phyloP scores from a whole-genome alignment of 2,888 invertebrate genomes.

The Furcula furcula region DNA sequence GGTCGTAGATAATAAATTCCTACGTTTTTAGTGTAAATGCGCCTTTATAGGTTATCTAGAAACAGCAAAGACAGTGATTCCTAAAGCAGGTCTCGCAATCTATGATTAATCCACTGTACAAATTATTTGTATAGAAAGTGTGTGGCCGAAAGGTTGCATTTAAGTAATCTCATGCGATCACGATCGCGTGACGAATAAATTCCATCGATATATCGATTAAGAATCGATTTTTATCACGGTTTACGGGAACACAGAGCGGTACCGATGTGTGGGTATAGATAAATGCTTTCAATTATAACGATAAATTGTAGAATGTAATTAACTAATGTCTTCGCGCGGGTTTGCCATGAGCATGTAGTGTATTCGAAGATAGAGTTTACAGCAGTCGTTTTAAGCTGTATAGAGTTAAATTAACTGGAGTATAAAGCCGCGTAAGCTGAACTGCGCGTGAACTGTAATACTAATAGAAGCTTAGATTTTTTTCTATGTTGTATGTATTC shows the following conservation, averaged over 20 bases:
- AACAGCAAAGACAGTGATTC: too few relatives aligned
- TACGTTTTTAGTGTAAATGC: too few relatives aligned
- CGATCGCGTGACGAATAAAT: conserved; percentile 60
- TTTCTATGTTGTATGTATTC: too few relatives aligned
- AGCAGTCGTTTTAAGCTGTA: too few relatives aligned
- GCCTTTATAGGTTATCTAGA: too few relatives aligned
- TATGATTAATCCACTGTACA: conserved; percentile 26
- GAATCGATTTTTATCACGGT: conserved; percentile 65
- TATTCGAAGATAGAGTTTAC: too few relatives aligned
- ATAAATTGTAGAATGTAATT: conserved; percentile 68
- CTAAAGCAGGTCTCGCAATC: conserved; percentile 3
- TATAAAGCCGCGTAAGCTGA: too few relatives aligned
- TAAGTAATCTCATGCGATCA: conserved; percentile 35
- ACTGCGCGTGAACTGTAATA: too few relatives aligned
- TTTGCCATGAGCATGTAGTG: conserved; percentile 8
- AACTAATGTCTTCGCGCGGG: conserved; percentile 39
- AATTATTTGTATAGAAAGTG: conserved; percentile 36
- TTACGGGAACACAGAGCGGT: conserved; percentile 48
- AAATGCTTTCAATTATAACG: conserved; percentile 59
- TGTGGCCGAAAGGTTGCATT: conserved; percentile 39
- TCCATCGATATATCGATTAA: conserved; percentile 55
- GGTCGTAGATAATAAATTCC: too few relatives aligned
- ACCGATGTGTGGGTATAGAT: conserved; percentile 47
- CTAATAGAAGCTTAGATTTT: too few relatives aligned
- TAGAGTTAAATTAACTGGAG: too few relatives aligned